A percentile compares a stretch with the other conserved stretches of the same genome.
Evolutionary conservation across 2,797 vertebrate species (phyloP).

Genomic region (Hapalemur alaotrensis): DNA sequence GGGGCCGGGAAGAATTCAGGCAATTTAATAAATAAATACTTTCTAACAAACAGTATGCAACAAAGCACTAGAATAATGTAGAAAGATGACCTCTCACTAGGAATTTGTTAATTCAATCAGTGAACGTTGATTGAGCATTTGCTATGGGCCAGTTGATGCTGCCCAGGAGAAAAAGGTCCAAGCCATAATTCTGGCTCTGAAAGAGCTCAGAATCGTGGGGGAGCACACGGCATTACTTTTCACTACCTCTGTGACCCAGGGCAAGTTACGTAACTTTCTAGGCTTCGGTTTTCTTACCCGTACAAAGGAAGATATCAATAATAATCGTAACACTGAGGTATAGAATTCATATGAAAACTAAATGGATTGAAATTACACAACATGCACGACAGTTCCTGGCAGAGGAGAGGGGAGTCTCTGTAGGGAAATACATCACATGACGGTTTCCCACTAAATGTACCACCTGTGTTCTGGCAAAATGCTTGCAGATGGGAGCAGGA

Average conservation of each 20-base stretch:
- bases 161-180: not conserved
- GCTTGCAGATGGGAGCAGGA: not conserved
- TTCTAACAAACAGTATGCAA: not conserved
- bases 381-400: too few species aligned
- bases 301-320: too few species aligned
- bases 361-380: not conserved
- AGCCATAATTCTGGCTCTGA: not conserved
- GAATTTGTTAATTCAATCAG: not conserved
- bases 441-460: not conserved
- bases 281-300: not conserved
- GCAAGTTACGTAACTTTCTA: not conserved
- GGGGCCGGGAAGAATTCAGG: not conserved
- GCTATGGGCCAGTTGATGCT: not conserved
- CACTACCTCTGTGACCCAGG: rapidly evolving
- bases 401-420: too few species aligned
- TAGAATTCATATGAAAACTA: not conserved
- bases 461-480: not conserved
- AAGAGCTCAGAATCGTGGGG: rapidly evolving
- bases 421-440: too few species aligned
- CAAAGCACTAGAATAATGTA: not conserved
- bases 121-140: not conserved
- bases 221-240: not conserved
- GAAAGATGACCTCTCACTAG: not conserved
- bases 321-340: rapidly evolving
- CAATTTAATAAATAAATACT: not conserved